phyloP scores from a whole-genome alignment of 2,888 invertebrate species.

The Sussaba pulchella region DNA sequence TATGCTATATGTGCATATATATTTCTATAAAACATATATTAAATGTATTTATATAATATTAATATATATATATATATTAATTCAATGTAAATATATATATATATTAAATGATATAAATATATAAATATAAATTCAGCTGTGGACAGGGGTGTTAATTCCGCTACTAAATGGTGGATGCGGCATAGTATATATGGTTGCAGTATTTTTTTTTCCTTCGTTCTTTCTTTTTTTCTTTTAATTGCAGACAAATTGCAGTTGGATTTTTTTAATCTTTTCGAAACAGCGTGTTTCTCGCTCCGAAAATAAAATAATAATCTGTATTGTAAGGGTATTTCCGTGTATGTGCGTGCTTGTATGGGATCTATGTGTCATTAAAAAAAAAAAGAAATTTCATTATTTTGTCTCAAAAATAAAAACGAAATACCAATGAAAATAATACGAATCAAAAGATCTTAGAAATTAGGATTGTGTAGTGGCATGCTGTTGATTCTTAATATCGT shows the following conservation, averaged over 20 bases:
- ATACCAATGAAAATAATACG: conserved; percentile 22
- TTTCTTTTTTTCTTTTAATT: conserved; percentile 25
- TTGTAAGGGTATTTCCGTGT: not conserved
- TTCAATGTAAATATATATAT: not conserved
- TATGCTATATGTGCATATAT: conserved; percentile 76
- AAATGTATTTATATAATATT: conserved; percentile 56
- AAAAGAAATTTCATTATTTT: too few species aligned
- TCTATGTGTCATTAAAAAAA: conserved; percentile 24
- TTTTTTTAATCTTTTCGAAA: conserved; percentile 38
- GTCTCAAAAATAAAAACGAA: conserved; percentile 10
- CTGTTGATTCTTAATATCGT: conserved; percentile 48
- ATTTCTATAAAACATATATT: conserved; percentile 38
- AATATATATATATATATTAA: conserved; percentile 49
- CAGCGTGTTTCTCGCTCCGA: conserved; percentile 26
- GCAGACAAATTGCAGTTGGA: conserved; percentile 32
- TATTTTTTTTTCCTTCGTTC: not conserved
- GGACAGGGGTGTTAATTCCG: conserved; percentile 65
- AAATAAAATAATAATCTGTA: too few species aligned
- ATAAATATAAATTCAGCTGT: conserved; percentile 63
- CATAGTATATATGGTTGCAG: conserved; percentile 48
- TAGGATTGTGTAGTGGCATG: conserved; percentile 59
- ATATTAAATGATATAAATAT: conserved; percentile 64
- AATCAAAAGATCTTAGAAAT: conserved; percentile 6
- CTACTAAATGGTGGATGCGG: conserved; percentile 72
- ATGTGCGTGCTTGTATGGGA: conserved; percentile 37